A percentile compares a stretch with the other conserved stretches of the same genome.
Evolutionary conservation across 2,888 invertebrate species (phyloP).

Genomic region (Eristalis intricaria): DNA sequence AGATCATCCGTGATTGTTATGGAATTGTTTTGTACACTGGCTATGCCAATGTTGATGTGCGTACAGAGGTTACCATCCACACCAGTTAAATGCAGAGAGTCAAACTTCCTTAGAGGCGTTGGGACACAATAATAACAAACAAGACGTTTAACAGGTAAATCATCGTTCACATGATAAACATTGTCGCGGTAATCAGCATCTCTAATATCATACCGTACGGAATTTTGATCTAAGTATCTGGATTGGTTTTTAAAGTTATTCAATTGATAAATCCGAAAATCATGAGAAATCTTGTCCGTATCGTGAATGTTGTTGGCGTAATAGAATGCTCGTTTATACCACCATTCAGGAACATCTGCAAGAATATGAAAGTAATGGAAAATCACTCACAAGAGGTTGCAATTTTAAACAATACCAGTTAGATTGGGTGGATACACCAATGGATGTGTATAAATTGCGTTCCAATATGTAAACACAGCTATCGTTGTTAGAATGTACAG

Average conservation of each 20-base stretch:
- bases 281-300: slow-evolving; percentile 73
- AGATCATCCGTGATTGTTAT: slow-evolving; percentile 83
- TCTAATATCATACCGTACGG: slow-evolving; percentile 46
- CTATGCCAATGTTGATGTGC: slow-evolving; percentile 91
- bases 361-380: slow-evolving; percentile 6
- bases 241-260: slow-evolving; percentile 70
- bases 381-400: not conserved
- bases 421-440: slow-evolving; percentile 75
- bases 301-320: slow-evolving; percentile 74
- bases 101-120: slow-evolving; percentile 72
- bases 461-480: slow-evolving; percentile 76
- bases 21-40: slow-evolving; percentile 84
- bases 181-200: slow-evolving; percentile 31
- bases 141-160: slow-evolving; percentile 75
- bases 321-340: slow-evolving; percentile 74
- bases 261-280: slow-evolving; percentile 72
- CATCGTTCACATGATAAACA: slow-evolving; percentile 20
- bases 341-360: slow-evolving; percentile 75
- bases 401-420: slow-evolving; percentile 70
- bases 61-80: slow-evolving; percentile 90
- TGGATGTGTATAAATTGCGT: slow-evolving; percentile 74
- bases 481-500: slow-evolving; percentile 74
- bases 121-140: slow-evolving; percentile 89
- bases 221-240: slow-evolving; percentile 24
- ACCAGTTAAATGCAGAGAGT: slow-evolving; percentile 82